Conservation (phyloP, 2,113 vertebrate genomes). For the Mormyrus lacerda region DNA sequence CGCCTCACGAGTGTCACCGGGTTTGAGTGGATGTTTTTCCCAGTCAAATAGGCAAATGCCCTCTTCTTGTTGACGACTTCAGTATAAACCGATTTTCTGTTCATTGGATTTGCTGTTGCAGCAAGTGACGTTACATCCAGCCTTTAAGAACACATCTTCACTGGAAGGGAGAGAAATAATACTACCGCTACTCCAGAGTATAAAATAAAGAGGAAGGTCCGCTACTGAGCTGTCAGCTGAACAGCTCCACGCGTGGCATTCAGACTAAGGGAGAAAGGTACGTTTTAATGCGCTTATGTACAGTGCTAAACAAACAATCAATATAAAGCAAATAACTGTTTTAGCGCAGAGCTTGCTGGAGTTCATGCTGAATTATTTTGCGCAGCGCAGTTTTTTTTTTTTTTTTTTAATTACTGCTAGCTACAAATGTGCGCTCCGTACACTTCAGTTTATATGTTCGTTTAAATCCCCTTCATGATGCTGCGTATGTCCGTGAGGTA, state of each 20-base stretch:
- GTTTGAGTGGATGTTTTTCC: background rate
- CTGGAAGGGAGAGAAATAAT: background rate
- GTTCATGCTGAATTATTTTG: background rate
- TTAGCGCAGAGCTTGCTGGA: background rate
- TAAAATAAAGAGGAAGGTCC: background rate
- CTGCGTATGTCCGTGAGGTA: background rate
- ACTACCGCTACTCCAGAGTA: background rate
- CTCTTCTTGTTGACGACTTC: background rate
- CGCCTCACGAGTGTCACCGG: background rate
- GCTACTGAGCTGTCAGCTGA: background rate
- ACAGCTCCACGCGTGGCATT: background rate
- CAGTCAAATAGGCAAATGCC: background rate
- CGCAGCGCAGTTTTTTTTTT: background rate
- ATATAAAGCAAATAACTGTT: background rate
- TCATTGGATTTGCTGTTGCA: constrained; percentile 5
- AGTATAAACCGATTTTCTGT: background rate
- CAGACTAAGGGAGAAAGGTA: background rate
- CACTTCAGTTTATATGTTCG: background rate
- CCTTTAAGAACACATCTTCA: background rate
- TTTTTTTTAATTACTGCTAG: background rate
- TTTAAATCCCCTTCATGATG: background rate
- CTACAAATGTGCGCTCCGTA: background rate
- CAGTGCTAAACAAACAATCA: background rate
- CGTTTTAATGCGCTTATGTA: background rate
- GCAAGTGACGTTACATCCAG: constrained; percentile 7